Conservation (phyloP, 1,140 invertebrate genomes). For the Paracyclopina nana region DNA sequence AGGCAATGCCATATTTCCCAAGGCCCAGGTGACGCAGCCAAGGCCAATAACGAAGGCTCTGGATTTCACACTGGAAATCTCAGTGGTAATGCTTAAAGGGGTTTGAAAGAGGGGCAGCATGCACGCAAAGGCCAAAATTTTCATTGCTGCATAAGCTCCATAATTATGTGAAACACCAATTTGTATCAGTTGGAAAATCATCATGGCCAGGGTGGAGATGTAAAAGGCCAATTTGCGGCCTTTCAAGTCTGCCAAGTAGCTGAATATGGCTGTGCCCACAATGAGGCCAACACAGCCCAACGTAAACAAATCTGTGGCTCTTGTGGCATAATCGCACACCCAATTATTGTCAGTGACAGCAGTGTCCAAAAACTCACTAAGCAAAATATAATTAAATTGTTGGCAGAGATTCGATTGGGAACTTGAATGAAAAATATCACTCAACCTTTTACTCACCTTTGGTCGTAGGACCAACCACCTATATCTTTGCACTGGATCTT, state of each 20-base stretch:
- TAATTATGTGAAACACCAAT: neutral
- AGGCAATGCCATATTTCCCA: neutral
- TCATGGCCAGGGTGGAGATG: neutral
- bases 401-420: too few relatives aligned
- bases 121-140: neutral
- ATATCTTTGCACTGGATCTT: neutral
- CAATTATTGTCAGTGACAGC: neutral
- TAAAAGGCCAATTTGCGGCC: neutral
- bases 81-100: neutral
- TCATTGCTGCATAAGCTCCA: neutral
- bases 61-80: neutral
- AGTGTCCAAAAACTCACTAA: neutral
- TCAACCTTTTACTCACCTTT: too few relatives aligned
- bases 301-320: neutral
- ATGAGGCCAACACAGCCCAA: neutral
- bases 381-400: neutral
- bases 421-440: too few relatives aligned
- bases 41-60: neutral
- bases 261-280: neutral
- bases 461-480: neutral
- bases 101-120: conserved; percentile 1
- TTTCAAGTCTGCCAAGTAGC: neutral
- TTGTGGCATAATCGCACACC: neutral
- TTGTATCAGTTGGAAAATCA: neutral
- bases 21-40: neutral